These are phyloP conservation scores for Diarsia dahlii DNA, from an alignment of 2,888 invertebrate species.

Conservation along the genomic window DNA sequence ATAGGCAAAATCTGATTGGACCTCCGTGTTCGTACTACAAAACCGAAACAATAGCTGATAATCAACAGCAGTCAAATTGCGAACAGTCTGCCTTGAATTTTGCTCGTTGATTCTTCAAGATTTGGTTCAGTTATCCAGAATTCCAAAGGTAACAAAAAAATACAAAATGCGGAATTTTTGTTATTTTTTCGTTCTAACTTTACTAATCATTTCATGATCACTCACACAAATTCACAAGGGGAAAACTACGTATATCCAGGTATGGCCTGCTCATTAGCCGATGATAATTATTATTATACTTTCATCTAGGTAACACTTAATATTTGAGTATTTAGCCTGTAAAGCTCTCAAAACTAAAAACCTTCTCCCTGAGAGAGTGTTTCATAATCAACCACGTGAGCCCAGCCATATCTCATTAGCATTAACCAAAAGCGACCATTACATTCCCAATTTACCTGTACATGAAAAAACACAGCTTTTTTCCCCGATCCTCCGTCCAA, in stretches of 20 bases:
- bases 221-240: not conserved
- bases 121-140: too few species aligned
- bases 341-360: not conserved
- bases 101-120: not conserved
- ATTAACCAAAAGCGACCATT: not conserved
- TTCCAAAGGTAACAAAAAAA: too few species aligned
- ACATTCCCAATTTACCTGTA: not conserved
- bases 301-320: too few species aligned
- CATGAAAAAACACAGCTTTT: not conserved
- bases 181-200: not conserved
- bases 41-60: not conserved
- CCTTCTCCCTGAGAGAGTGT: not conserved
- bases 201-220: not conserved
- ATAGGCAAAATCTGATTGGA: not conserved
- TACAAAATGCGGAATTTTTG: not conserved
- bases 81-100: not conserved
- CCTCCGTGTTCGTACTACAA: not conserved
- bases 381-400: too few species aligned
- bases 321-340: too few species aligned
- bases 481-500: constrained; percentile 27
- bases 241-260: too few species aligned
- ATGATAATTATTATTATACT: too few species aligned
- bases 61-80: not conserved
- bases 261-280: too few species aligned
- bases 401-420: not conserved